Evolutionary conservation across 2,113 vertebrate species (phyloP).

Genomic region (Amia ocellicauda): DNA sequence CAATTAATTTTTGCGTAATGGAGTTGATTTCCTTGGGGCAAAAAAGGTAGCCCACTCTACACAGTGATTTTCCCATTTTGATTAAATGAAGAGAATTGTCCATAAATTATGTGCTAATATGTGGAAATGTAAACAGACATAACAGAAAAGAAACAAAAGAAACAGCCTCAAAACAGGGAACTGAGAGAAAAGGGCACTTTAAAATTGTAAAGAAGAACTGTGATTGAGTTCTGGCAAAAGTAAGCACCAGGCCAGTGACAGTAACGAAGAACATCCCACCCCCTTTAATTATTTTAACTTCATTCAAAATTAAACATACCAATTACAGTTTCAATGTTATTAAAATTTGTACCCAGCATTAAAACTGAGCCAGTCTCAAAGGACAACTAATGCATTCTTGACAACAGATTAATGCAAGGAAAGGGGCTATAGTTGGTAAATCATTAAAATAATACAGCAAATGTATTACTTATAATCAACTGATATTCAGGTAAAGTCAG

Average conservation of each 20-base stretch:
- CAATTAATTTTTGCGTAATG: not conserved
- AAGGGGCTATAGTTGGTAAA: too few species aligned
- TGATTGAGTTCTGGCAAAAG: slow-evolving; percentile 26
- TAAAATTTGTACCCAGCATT: slow-evolving; percentile 19
- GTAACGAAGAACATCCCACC: slow-evolving; percentile 21
- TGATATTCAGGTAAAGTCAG: too few species aligned
- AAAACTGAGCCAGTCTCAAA: slow-evolving; percentile 37
- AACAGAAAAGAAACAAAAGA: not conserved
- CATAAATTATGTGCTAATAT: not conserved
- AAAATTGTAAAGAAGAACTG: slow-evolving; percentile 26
- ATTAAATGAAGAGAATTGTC: not conserved
- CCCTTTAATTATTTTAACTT: slow-evolving; percentile 10
- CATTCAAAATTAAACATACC: slow-evolving; percentile 12
- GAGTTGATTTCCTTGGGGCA: not conserved
- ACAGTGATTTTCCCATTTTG: not conserved
- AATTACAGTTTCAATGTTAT: slow-evolving; percentile 20
- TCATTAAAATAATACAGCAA: too few species aligned
- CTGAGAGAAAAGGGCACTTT: slow-evolving; percentile 26
- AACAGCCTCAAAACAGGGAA: slow-evolving; percentile 19
- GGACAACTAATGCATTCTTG: slow-evolving; percentile 43
- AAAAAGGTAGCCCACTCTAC: not conserved
- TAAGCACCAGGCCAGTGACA: slow-evolving; percentile 20
- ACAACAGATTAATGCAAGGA: slow-evolving; percentile 53
- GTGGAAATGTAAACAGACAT: not conserved
- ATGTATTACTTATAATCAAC: too few species aligned